A percentile compares a stretch with the other conserved stretches of the same genome.
Evolutionary conservation across 2,113 vertebrate genomes (phyloP).

Genomic region (Hypanus sabinus): DNA sequence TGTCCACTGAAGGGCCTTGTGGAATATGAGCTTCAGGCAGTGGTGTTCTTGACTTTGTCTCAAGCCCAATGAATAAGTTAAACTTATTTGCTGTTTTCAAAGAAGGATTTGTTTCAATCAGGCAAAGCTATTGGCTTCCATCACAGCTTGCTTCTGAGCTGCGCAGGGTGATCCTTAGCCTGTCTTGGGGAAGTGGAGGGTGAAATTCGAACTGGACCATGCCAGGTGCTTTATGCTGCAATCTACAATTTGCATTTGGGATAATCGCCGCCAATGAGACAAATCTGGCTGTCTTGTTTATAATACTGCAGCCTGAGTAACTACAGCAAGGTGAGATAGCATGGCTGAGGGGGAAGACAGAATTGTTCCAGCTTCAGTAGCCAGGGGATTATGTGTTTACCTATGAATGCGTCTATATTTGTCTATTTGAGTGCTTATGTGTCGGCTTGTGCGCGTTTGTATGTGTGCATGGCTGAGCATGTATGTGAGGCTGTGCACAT

Average conservation of each 20-base stretch:
- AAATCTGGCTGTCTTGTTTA: not conserved
- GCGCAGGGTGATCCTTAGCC: not conserved
- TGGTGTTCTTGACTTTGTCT: not conserved
- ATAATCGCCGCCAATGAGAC: not conserved
- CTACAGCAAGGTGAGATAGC: not conserved
- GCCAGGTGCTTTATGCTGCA: no score
- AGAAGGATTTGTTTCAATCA: not conserved
- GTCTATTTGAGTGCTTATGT: no score
- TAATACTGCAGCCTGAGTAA: not conserved
- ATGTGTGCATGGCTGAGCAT: not conserved
- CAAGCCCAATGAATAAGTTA: no score
- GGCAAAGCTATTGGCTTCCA: not conserved
- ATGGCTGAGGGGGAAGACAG: not conserved
- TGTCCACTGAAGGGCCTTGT: not conserved
- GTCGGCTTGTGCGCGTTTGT: no score
- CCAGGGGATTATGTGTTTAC: not conserved
- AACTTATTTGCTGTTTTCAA: not conserved
- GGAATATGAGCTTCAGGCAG: not conserved
- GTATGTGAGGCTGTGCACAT: not conserved
- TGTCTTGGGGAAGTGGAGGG: no score
- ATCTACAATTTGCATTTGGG: not conserved
- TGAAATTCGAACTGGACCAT: not conserved
- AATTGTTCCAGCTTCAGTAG: not conserved
- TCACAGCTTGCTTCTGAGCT: not conserved
- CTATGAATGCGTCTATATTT: no score